Conservation (phyloP, 2,797 vertebrate genomes). For the Protonibea diacanthus region DNA sequence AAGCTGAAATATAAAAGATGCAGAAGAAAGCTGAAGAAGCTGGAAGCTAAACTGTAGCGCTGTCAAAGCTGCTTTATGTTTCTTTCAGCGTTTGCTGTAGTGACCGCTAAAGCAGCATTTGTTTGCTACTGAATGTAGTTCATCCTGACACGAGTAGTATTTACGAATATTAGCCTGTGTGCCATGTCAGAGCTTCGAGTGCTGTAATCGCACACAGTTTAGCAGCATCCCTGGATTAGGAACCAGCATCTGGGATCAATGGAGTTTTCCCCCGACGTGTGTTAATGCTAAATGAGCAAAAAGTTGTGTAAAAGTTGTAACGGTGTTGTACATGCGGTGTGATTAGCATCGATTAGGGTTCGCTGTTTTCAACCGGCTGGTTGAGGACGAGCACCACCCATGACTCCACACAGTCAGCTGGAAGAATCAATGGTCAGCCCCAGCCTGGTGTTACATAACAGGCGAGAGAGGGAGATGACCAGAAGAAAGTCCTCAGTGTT, state of each 20-base stretch:
- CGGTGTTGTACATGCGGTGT: conserved; percentile 23
- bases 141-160: not conserved
- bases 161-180: not conserved
- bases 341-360: conserved; percentile 55
- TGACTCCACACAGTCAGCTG: conserved; percentile 44
- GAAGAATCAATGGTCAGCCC: conserved; percentile 47
- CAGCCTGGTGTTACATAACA: conserved; percentile 34
- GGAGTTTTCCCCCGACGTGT: not conserved
- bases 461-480: conserved; percentile 1
- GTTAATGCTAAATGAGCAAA: conserved; percentile 24
- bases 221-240: conserved; percentile 4
- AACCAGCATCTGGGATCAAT: not conserved
- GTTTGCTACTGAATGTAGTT: not conserved
- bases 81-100: not conserved
- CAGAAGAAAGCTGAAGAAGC: not conserved
- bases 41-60: not conserved
- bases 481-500: conserved; percentile 12
- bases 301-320: conserved; percentile 33
- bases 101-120: not conserved
- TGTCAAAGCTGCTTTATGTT: not conserved
- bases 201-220: not conserved
- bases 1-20: not conserved
- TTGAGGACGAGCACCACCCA: conserved; percentile 18
- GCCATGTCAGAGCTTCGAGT: not conserved
- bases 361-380: conserved; percentile 24